phyloP scores from a whole-genome alignment of 2,113 vertebrate species.

The Paramisgurnus dabryanus region DNA sequence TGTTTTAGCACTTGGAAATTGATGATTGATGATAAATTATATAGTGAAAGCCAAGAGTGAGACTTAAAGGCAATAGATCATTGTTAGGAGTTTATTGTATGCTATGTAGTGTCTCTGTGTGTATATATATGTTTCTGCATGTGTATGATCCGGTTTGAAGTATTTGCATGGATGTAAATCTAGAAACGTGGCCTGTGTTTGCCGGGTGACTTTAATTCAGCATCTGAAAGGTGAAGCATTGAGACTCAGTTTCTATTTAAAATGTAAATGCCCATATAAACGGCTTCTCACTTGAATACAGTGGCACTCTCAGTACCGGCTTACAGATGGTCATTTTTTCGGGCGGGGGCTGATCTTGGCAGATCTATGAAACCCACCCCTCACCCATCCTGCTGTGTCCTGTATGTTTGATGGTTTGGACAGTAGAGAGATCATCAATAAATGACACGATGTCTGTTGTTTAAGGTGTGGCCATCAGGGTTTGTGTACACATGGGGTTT shows the following conservation, averaged over 20 bases:
- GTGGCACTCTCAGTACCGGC: background rate
- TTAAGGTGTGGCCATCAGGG: background rate
- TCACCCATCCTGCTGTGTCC: conserved; percentile 2
- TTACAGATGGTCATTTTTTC: conserved; percentile 26
- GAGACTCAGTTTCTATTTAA: too few species aligned
- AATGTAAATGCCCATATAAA: too few species aligned
- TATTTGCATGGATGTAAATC: background rate
- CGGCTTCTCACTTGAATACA: background rate
- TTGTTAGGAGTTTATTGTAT: background rate
- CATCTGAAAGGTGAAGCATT: background rate
- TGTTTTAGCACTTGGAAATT: background rate
- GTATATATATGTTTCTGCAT: background rate
- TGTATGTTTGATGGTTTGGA: conserved; percentile 5
- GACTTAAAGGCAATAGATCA: conserved; percentile 33
- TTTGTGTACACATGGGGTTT: background rate
- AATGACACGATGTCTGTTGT: conserved; percentile 11
- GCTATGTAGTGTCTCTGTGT: too few species aligned
- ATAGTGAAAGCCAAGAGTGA: conserved; percentile 32
- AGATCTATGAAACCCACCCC: background rate
- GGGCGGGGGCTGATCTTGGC: conserved; percentile 17
- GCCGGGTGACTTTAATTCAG: background rate
- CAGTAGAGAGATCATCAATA: background rate
- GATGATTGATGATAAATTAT: background rate
- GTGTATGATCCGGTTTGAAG: background rate
- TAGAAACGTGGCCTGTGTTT: background rate